phyloP scores from a whole-genome alignment of 1,140 invertebrate genomes.

The Oncopeltus fasciatus region DNA sequence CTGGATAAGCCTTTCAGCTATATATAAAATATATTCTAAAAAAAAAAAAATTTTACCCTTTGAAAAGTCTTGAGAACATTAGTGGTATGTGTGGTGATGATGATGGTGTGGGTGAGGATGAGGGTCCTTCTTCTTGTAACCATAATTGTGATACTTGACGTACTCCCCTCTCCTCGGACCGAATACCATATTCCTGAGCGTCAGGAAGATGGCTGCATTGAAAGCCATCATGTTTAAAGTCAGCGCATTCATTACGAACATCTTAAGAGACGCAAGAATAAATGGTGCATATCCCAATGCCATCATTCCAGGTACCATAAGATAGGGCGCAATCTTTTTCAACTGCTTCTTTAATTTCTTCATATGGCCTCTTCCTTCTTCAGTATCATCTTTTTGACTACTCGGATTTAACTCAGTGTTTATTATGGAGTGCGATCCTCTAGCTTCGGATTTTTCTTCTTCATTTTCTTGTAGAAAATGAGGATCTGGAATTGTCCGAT shows the following conservation, averaged over 20 bases:
- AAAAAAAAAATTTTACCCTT: too few species aligned
- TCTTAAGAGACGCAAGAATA: conserved; percentile 24
- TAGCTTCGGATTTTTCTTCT: too few species aligned
- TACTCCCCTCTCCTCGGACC: conserved; percentile 21
- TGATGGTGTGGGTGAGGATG: background rate
- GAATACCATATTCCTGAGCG: conserved; percentile 25
- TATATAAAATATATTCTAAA: too few species aligned
- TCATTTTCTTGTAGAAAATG: too few species aligned
- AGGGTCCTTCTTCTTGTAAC: conserved; percentile 18
- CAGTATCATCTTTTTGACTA: background rate
- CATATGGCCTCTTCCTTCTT: background rate
- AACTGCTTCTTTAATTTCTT: conserved; percentile 13
- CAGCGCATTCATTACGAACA: conserved; percentile 26
- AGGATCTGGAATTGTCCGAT: too few species aligned
- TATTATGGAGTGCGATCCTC: too few species aligned
- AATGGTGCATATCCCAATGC: conserved; percentile 24
- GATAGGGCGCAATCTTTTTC: conserved; percentile 19
- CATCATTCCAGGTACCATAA: conserved; percentile 21
- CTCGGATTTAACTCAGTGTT: too few species aligned
- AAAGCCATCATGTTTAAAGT: conserved; percentile 27
- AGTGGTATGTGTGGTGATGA: too few species aligned
- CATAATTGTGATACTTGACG: conserved; percentile 26
- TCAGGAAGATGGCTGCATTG: conserved; percentile 24
- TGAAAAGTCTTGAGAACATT: too few species aligned
- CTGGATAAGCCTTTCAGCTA: too few species aligned